These are phyloP conservation scores for Sycophila texana DNA, from an alignment of 2,888 invertebrate species.

Conservation along the genomic window DNA sequence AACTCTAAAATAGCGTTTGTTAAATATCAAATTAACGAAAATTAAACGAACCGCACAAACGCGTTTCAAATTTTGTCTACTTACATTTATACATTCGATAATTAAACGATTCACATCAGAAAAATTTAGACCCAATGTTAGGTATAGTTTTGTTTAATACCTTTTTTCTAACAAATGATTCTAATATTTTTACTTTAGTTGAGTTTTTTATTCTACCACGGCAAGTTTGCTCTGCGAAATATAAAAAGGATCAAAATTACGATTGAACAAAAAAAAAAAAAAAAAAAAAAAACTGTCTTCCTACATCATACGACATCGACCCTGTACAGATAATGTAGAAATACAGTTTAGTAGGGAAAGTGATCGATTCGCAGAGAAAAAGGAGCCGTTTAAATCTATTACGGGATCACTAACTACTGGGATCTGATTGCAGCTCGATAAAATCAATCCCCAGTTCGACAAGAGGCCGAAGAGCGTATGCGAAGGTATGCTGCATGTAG, in stretches of 20 bases:
- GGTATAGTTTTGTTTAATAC: conserved; percentile 53
- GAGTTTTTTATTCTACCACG: conserved; percentile 42
- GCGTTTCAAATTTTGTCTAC: not conserved
- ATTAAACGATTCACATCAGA: conserved; percentile 23
- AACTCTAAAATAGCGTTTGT: not conserved
- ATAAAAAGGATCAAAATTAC: not conserved
- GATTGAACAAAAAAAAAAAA: too few relatives aligned
- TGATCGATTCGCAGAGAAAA: too few relatives aligned
- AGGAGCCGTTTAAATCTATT: not conserved
- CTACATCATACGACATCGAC: too few relatives aligned
- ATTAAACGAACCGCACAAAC: not conserved
- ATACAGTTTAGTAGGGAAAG: not conserved
- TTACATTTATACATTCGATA: not conserved
- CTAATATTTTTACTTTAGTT: conserved; percentile 59
- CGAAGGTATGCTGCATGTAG: conserved; percentile 69
- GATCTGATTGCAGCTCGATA: conserved; percentile 68
- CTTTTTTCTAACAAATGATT: conserved; percentile 57
- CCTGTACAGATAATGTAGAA: not conserved
- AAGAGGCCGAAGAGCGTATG: conserved; percentile 71
- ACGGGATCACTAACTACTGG: conserved; percentile 16
- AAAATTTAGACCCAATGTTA: conserved; percentile 47
- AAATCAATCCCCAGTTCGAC: conserved; percentile 66
- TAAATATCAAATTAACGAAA: too few relatives aligned
- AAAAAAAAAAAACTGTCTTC: too few relatives aligned
- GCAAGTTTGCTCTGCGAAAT: conserved; percentile 26